Base-by-base conservation (phyloP, 1,140 invertebrate species). In the Cotesia vestalis region DNA sequence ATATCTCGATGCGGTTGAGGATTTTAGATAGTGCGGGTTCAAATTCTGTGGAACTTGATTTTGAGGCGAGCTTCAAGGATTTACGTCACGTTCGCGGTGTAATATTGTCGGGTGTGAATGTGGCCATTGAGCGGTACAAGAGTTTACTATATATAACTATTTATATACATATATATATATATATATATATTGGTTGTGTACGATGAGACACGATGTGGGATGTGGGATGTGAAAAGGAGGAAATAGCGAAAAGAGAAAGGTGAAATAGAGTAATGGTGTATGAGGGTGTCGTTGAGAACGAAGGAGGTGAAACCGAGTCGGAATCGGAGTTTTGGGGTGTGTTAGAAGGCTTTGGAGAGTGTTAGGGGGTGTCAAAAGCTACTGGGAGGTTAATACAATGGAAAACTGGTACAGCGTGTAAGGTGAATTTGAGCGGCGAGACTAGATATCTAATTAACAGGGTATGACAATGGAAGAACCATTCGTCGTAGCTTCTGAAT, bases 401-500 rank as follows among this genome's bases (percentile, higher is more conserved):
- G 53, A 52, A 66, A 72, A 62, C 66, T 73, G 68, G 57, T 35
- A 35, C 62, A 53, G 67, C 68, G 78, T 76, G 75, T 81, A 81
- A 81, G 80, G 80, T 82, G 79, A 82, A 82, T 81, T 80, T 78
- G 78, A 78, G 70, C 78, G 72, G 79, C 77, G 80, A 79, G 79
- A 82, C 83, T 85, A 84, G 83, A 86, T 85, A 85, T 82, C 84
- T 85, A 85, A 86, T 85, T 85, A 85, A 86, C 84, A 85, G 81
- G 77, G 74, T 78, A 72, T 77, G 79, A 85, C 84, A 85, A 85
- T 86, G 79, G 80, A 75, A 80, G 81, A 85, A 79, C 80, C 78
- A 83, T 84, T 81, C 80, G 79, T 83, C 81, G 82, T 79, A 78
- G 73, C 79, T 78, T 74, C 68, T 85, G 81, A 84, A 85, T 86